Percentiles rank a stretch among this genome's conserved stretches.
These are phyloP conservation scores for Gryllus bimaculatus DNA, from an alignment of 1,140 invertebrate species.

Conservation along the genomic window DNA sequence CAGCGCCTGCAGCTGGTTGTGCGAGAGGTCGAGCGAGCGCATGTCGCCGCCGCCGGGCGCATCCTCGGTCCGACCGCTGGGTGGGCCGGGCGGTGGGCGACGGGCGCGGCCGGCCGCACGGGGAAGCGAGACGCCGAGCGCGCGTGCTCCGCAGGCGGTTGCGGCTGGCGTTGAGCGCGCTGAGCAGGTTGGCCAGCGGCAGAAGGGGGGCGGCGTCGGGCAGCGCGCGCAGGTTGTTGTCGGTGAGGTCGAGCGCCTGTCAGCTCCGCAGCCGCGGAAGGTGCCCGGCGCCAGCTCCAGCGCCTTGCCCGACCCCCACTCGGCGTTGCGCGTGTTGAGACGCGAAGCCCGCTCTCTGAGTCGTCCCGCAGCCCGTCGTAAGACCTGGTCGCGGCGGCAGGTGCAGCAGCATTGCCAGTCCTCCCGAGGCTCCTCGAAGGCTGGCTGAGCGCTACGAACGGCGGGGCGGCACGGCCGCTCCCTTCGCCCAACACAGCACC, in stretches of 20 bases:
- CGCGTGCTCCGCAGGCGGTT: conserved; percentile 75
- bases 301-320: conserved; percentile 36
- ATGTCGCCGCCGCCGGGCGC: conserved; percentile 50
- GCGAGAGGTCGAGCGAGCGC: conserved; percentile 63
- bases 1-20: conserved; percentile 61
- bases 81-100: conserved; percentile 36
- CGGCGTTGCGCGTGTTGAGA: neutral
- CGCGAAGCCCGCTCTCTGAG: conserved; percentile 46
- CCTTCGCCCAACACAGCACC: conserved; percentile 68
- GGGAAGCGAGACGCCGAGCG: conserved; percentile 65
- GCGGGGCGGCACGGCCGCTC: conserved; percentile 56
- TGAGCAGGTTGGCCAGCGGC: conserved; percentile 44
- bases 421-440: conserved; percentile 60
- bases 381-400: conserved; percentile 68
- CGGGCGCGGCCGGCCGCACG: conserved; percentile 63
- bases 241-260: conserved; percentile 65
- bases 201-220: conserved; percentile 65
- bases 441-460: conserved; percentile 60
- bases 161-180: conserved; percentile 66
- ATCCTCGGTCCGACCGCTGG: conserved; percentile 25
- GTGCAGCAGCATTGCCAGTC: conserved; percentile 62
- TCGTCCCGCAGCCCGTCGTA: conserved; percentile 58
- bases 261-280: conserved; percentile 57
- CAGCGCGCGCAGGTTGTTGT: conserved; percentile 66
- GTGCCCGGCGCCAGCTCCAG: conserved; percentile 59